phyloP scores from a whole-genome alignment of 2,113 vertebrate genomes.

The Uria aalge region DNA sequence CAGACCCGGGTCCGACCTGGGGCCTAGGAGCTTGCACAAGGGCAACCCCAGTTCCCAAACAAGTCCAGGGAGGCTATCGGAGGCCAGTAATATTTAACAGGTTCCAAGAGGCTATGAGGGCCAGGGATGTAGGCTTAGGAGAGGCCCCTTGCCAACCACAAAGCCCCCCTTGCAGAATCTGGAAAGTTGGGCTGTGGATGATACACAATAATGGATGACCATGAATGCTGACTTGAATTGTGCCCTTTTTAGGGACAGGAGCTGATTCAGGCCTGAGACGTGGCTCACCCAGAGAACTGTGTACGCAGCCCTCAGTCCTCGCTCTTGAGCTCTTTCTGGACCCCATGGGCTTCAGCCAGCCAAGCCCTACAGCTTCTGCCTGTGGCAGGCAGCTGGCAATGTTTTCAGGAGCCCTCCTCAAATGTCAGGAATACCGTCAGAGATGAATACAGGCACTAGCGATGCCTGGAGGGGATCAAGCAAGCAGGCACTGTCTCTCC shows the following conservation, averaged over 20 bases:
- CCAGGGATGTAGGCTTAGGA: neutral
- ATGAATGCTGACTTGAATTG: neutral
- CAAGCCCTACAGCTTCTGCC: neutral
- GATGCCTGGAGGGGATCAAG: neutral
- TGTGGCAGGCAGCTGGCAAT: neutral
- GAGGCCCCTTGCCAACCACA: neutral
- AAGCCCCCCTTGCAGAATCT: fast-evolving
- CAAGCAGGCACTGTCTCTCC: neutral
- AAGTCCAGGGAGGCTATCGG: fast-evolving
- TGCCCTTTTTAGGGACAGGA: neutral
- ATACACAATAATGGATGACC: neutral
- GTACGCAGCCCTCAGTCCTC: neutral
- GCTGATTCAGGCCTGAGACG: neutral
- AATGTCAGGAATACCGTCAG: neutral
- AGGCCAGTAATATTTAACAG: neutral
- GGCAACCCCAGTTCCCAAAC: neutral
- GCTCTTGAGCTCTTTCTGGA: neutral
- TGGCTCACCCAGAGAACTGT: neutral
- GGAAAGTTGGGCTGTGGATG: neutral
- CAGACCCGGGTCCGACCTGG: too few relatives aligned
- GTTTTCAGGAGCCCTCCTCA: neutral
- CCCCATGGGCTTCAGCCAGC: neutral
- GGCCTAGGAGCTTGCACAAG: neutral
- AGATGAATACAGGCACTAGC: neutral
- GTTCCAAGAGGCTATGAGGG: neutral